Conservation (phyloP, 2,113 vertebrate genomes). For the Pycnonotus jocosus region DNA sequence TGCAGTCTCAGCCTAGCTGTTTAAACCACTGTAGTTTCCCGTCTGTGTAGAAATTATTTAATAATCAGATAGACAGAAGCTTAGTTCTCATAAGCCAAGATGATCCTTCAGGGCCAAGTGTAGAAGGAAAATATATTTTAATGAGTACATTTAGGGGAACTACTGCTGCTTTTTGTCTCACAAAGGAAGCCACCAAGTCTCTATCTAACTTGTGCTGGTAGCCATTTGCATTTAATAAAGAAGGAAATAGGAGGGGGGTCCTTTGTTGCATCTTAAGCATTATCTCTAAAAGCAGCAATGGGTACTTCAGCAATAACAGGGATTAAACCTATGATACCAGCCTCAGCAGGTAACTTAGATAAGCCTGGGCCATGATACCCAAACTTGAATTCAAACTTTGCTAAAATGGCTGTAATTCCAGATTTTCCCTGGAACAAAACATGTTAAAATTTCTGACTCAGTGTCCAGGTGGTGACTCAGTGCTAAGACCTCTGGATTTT, state of each 20-base stretch:
- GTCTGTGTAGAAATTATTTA: constrained; percentile 61
- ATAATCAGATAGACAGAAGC: constrained; percentile 59
- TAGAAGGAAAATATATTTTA: constrained; percentile 28
- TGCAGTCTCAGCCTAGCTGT: constrained; percentile 46
- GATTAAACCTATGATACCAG: not conserved
- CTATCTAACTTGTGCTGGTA: not conserved
- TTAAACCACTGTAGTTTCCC: constrained; percentile 52
- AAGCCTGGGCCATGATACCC: not conserved
- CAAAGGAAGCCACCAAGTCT: constrained; percentile 3
- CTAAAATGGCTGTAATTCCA: not conserved
- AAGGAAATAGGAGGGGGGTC: not conserved
- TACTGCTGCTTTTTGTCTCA: not conserved
- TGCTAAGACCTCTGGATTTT: not conserved
- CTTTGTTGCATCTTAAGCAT: not conserved
- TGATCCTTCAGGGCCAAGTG: constrained; percentile 42
- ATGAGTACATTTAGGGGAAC: constrained; percentile 15
- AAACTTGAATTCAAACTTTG: not conserved
- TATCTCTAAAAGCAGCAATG: not conserved
- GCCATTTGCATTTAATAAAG: not conserved
- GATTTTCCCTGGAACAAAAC: not conserved
- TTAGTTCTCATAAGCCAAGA: constrained; percentile 47
- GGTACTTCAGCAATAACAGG: not conserved
- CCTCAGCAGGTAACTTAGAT: not conserved
- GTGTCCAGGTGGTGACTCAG: not conserved
- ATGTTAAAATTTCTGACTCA: not conserved